phyloP scores from a whole-genome alignment of 37 sponge, comb jelly and placozoan genomes.

The Haliclona indistincta region DNA sequence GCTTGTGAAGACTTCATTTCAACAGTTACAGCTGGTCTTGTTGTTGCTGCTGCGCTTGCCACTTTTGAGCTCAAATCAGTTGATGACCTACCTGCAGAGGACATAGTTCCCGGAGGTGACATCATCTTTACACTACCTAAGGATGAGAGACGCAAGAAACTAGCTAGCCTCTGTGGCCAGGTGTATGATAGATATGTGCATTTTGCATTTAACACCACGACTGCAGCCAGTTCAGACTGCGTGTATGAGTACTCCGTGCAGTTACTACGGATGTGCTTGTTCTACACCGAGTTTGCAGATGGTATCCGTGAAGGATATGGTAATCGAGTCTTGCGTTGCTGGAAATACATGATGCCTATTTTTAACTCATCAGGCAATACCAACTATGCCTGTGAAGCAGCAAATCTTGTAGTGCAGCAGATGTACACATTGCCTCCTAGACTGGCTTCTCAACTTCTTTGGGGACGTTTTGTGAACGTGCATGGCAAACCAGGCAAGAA shows the following conservation, averaged over 20 bases:
- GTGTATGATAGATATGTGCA: too few species aligned
- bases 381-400: conserved; percentile 25
- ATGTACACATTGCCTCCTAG: conserved; percentile 2
- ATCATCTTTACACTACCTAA: too few species aligned
- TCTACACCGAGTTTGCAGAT: conserved; percentile 2
- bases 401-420: not conserved
- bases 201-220: not conserved
- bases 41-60: conserved; percentile 32
- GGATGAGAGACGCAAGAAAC: too few species aligned
- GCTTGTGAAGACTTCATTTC: conserved; percentile 42
- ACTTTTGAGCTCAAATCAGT: conserved; percentile 10
- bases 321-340: conserved; percentile 6
- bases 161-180: too few species aligned
- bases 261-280: not conserved
- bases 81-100: conserved; percentile 13
- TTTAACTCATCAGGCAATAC: conserved; percentile 1
- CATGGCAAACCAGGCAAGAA: conserved; percentile 8
- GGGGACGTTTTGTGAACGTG: conserved; percentile 20
- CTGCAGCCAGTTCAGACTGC: not conserved
- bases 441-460: conserved; percentile 27
- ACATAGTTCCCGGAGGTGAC: conserved; percentile 12
- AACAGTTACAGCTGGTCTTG: conserved; percentile 2
- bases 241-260: not conserved
- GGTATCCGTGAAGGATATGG: conserved; percentile 34
- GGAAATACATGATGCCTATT: conserved; percentile 18